These are phyloP conservation scores for Argynnis bischoffii DNA, from an alignment of 2,888 invertebrate genomes.

Conservation along the genomic window DNA sequence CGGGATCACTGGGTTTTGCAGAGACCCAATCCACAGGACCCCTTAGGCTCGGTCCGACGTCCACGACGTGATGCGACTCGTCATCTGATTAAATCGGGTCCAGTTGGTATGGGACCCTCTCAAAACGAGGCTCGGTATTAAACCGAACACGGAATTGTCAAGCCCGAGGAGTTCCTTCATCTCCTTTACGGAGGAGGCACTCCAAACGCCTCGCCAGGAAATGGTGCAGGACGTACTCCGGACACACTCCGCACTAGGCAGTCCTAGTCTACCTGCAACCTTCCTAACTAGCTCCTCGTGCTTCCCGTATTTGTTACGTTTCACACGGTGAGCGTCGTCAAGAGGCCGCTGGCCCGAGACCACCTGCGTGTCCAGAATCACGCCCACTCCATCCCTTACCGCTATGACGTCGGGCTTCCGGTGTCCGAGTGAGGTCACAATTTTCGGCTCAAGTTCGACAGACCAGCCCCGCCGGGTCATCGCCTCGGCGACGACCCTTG, in stretches of 20 bases:
- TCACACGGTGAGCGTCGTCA: constrained; percentile 42
- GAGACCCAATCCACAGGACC: neutral
- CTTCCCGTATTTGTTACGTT: constrained; percentile 43
- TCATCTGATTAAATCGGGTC: neutral
- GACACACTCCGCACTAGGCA: constrained; percentile 32
- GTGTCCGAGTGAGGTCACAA: constrained; percentile 44
- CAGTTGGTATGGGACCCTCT: neutral
- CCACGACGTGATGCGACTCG: neutral
- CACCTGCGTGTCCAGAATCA: constrained; percentile 42
- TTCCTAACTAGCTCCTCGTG: constrained; percentile 40
- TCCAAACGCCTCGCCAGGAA: constrained; percentile 44
- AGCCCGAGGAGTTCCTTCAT: constrained; percentile 28
- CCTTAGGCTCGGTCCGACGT: neutral
- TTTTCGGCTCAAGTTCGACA: constrained; percentile 43
- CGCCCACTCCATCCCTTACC: constrained; percentile 37
- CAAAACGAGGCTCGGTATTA: constrained; percentile 17
- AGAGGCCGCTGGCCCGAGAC: constrained; percentile 48
- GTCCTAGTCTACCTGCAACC: constrained; percentile 41
- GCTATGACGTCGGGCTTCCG: constrained; percentile 53
- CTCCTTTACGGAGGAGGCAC: constrained; percentile 35
- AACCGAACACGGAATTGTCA: neutral
- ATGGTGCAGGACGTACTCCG: constrained; percentile 39
- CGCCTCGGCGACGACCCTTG: constrained; percentile 26
- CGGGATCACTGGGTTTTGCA: neutral
- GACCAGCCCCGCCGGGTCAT: constrained; percentile 45